A percentile compares a stretch with the other conserved stretches of the same genome.
Conservation (phyloP, 2,113 vertebrate species). For the Scatophagus argus region DNA sequence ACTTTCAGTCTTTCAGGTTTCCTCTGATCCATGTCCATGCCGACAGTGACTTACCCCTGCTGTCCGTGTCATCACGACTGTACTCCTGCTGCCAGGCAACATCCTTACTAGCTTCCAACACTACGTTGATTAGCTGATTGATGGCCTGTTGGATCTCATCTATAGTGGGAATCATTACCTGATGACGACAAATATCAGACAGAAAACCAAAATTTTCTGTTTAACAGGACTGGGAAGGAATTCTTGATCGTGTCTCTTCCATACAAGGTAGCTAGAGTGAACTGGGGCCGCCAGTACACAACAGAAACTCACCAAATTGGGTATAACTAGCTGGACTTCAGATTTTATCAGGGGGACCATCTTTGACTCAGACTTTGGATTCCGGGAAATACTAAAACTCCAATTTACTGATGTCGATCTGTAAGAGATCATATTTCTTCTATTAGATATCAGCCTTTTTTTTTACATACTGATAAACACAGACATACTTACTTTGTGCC, state of each 20-base stretch:
- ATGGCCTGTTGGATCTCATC: slow-evolving; percentile 87
- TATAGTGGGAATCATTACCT: slow-evolving; percentile 88
- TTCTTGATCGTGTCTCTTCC: background rate
- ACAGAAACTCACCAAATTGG: slow-evolving; percentile 82
- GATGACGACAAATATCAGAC: slow-evolving; percentile 23
- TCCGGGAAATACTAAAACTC: slow-evolving; percentile 41
- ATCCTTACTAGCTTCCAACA: slow-evolving; percentile 86
- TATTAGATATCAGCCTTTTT: background rate
- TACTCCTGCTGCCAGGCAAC: slow-evolving; percentile 85
- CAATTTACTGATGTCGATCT: slow-evolving; percentile 58
- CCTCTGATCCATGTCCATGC: slow-evolving; percentile 26
- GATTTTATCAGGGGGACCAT: slow-evolving; percentile 81
- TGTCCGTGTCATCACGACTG: background rate
- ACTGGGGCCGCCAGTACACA: background rate
- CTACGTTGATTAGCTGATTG: slow-evolving; percentile 81
- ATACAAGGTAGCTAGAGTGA: background rate
- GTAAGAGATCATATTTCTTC: background rate
- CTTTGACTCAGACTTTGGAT: slow-evolving; percentile 53
- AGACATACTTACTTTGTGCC: slow-evolving; percentile 76
- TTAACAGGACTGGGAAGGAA: background rate
- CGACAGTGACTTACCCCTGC: slow-evolving; percentile 29
- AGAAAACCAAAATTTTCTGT: background rate
- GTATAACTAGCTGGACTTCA: slow-evolving; percentile 84
- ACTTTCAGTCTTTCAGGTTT: background rate
- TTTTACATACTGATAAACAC: background rate